These are phyloP conservation scores for Meloidogyne floridensis DNA, from an alignment of 1,140 invertebrate genomes.

Conservation along the genomic window DNA sequence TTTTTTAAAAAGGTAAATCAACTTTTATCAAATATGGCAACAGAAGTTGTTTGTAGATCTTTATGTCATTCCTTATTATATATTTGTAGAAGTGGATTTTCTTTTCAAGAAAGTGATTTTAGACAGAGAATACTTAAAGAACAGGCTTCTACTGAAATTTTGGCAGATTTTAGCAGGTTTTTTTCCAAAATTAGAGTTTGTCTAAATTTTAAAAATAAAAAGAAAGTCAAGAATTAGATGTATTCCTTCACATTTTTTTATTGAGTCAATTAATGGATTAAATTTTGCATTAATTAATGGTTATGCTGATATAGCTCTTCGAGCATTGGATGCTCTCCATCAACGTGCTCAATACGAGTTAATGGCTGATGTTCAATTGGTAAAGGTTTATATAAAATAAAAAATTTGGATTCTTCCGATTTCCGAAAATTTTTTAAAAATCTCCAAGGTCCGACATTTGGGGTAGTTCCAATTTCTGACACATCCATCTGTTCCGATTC, in stretches of 20 bases:
- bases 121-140: constrained; percentile 46
- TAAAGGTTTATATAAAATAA: constrained; percentile 22
- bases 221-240: constrained; percentile 55
- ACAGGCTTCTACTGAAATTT: constrained; percentile 35
- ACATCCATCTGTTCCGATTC: not conserved
- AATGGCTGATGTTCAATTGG: constrained; percentile 58
- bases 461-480: too few relatives aligned
- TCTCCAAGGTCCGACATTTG: too few relatives aligned
- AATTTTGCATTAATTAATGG: constrained; percentile 63
- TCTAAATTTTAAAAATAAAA: not conserved
- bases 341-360: constrained; percentile 61
- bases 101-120: constrained; percentile 50
- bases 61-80: constrained; percentile 51
- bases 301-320: constrained; percentile 54
- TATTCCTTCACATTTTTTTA: constrained; percentile 50
- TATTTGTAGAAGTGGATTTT: constrained; percentile 51
- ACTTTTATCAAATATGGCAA: constrained; percentile 41
- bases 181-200: not conserved
- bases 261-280: constrained; percentile 57
- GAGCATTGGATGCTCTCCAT: constrained; percentile 62
- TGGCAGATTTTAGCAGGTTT: constrained; percentile 39
- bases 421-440: too few relatives aligned
- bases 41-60: constrained; percentile 55
- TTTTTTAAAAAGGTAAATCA: constrained; percentile 52
- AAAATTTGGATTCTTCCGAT: too few relatives aligned